Percentiles rank a stretch among this genome's conserved stretches.
These are phyloP conservation scores for Proterorhinus semilunaris DNA, from an alignment of 2,113 vertebrate species.

Conservation along the genomic window DNA sequence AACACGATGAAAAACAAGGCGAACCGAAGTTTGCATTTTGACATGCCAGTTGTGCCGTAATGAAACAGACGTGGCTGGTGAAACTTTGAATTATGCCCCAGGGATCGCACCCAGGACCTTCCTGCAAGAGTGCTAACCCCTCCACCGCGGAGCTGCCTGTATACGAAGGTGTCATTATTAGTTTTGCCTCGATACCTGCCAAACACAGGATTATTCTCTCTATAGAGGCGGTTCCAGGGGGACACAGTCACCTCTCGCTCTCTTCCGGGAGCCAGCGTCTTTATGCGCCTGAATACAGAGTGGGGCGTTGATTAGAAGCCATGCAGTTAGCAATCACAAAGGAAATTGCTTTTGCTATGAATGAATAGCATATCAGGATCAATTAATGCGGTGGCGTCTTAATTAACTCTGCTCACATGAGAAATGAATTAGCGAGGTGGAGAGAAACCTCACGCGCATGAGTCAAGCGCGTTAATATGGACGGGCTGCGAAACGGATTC, in stretches of 20 bases:
- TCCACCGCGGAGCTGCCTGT: too few species aligned
- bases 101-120: too few species aligned
- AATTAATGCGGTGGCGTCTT: conserved; percentile 61
- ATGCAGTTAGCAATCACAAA: conserved; percentile 56
- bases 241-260: conserved; percentile 38
- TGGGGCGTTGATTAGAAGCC: conserved; percentile 54
- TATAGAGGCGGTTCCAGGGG: conserved; percentile 23
- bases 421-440: conserved; percentile 20
- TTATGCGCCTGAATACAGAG: conserved; percentile 46
- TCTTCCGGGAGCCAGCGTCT: conserved; percentile 2
- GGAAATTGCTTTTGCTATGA: conserved; percentile 61
- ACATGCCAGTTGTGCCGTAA: neutral
- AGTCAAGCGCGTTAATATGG: neutral
- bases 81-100: too few species aligned
- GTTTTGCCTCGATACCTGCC: neutral
- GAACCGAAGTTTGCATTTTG: conserved; percentile 1
- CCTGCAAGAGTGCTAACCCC: too few species aligned
- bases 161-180: neutral
- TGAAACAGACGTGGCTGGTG: too few species aligned
- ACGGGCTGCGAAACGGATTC: conserved; percentile 2
- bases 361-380: conserved; percentile 65
- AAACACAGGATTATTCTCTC: conserved; percentile 8
- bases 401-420: conserved; percentile 53
- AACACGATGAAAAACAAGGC: neutral
- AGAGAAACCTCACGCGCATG: conserved; percentile 13